A percentile compares a stretch with the other conserved stretches of the same genome.
Evolutionary conservation across 2,797 vertebrate genomes (phyloP).

Genomic region (Odontamblyopus lacepedii): DNA sequence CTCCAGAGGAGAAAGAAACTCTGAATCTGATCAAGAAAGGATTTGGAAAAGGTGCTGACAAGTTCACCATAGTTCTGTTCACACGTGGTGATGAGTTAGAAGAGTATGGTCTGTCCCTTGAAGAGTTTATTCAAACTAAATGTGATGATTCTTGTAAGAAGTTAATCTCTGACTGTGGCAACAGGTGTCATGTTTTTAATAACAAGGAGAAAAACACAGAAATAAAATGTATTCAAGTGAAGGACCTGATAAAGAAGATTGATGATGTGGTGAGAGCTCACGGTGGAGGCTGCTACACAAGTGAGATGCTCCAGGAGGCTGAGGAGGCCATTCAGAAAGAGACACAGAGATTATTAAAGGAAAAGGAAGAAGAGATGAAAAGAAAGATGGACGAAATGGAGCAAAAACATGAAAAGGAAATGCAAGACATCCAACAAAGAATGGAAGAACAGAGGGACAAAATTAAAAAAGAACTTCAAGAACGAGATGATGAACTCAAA

Average conservation of each 20-base stretch:
- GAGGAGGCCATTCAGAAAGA: constrained; percentile 15
- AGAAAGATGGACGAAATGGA: not conserved
- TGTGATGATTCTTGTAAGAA: constrained; percentile 11
- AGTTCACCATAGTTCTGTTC: constrained; percentile 12
- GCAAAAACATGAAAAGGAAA: not conserved
- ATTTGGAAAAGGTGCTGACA: constrained; percentile 15
- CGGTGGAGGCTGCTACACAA: constrained; percentile 13
- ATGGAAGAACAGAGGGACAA: not conserved
- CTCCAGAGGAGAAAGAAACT: constrained; percentile 17
- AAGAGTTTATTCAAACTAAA: not conserved
- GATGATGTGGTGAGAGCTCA: constrained; percentile 5
- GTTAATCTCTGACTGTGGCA: constrained; percentile 18
- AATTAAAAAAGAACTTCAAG: constrained; percentile 1
- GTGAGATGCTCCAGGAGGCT: constrained; percentile 20
- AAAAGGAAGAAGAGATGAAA: constrained; percentile 6
- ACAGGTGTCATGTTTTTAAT: not conserved
- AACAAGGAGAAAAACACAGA: not conserved
- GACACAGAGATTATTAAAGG: not conserved
- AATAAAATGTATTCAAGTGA: not conserved
- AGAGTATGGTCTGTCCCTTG: too few species aligned
- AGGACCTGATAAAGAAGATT: constrained; percentile 7
- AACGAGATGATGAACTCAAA: constrained; percentile 3
- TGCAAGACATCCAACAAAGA: not conserved
- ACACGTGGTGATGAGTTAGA: too few species aligned
- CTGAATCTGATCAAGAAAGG: constrained; percentile 16